A percentile compares a stretch with the other conserved stretches of the same genome.
These are phyloP conservation scores for Dinoponera quadriceps DNA, from an alignment of 1,140 invertebrate genomes.

Conservation along the genomic window DNA sequence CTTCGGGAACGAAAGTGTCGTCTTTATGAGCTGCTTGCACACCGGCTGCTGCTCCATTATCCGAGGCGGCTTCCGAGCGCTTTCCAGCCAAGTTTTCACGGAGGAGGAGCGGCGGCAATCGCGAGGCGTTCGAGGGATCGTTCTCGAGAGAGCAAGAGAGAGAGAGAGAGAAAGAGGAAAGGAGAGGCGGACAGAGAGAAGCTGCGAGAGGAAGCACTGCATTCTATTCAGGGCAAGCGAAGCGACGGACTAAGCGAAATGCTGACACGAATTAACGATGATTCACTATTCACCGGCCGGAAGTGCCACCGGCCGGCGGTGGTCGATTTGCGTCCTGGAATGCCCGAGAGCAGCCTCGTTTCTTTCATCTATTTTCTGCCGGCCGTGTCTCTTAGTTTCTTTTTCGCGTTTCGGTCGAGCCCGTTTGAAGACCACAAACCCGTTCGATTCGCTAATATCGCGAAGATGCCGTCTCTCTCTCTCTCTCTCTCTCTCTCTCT, in stretches of 20 bases:
- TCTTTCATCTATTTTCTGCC: slow-evolving; percentile 5
- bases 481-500: no score
- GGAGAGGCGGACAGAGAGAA: no score
- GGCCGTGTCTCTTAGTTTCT: no score
- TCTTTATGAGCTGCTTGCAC: neutral
- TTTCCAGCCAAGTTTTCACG: slow-evolving; percentile 36
- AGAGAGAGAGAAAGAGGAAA: neutral
- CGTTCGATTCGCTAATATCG: no score
- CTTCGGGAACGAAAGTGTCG: neutral
- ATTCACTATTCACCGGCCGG: slow-evolving; percentile 49
- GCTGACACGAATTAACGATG: slow-evolving; percentile 50
- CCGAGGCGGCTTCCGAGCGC: slow-evolving; percentile 17
- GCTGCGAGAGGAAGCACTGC: slow-evolving; percentile 27
- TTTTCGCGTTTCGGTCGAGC: no score
- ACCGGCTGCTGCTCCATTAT: slow-evolving; percentile 16
- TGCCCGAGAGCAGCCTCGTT: slow-evolving; percentile 10
- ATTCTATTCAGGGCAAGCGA: slow-evolving; percentile 50
- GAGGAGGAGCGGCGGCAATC: neutral
- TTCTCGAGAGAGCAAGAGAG: neutral
- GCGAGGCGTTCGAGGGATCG: slow-evolving; percentile 38
- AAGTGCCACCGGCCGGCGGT: neutral
- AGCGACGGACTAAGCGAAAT: slow-evolving; percentile 30
- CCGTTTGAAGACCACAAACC: no score
- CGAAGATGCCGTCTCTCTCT: no score
- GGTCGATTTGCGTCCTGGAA: neutral